Conservation (phyloP, 2,888 invertebrate species). For the Eupithecia tripunctaria region DNA sequence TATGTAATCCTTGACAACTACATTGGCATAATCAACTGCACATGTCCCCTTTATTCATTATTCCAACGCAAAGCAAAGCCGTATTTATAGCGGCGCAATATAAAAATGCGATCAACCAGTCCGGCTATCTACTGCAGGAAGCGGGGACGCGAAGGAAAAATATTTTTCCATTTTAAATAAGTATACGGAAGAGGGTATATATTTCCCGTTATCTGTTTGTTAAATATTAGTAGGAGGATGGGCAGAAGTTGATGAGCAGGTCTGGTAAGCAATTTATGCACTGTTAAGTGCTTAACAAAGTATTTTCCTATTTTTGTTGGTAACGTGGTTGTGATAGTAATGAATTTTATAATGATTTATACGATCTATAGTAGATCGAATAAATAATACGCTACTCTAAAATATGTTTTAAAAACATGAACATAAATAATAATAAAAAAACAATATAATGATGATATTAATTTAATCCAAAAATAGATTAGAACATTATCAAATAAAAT, state of each 20-base stretch:
- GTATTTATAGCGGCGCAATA: constrained; percentile 42
- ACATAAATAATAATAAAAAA: too few relatives aligned
- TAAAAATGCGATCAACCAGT: constrained; percentile 49
- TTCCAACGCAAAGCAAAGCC: constrained; percentile 36
- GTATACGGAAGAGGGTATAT: constrained; percentile 73
- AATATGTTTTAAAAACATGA: not conserved
- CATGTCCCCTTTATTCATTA: constrained; percentile 3
- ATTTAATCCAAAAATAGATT: too few relatives aligned
- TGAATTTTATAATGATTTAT: not conserved
- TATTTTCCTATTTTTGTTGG: constrained; percentile 19
- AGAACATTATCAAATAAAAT: not conserved
- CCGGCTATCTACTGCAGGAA: constrained; percentile 48
- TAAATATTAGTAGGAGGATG: constrained; percentile 69
- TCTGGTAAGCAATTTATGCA: not conserved
- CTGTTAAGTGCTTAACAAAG: not conserved
- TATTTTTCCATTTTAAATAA: constrained; percentile 83
- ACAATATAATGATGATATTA: too few relatives aligned
- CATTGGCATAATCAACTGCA: not conserved
- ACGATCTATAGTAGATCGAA: not conserved
- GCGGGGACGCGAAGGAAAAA: constrained; percentile 71
- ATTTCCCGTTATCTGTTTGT: constrained; percentile 80
- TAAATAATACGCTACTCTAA: not conserved
- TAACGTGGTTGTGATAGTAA: not conserved
- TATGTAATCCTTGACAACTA: not conserved
- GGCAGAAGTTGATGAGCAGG: constrained; percentile 58